Base-by-base conservation (phyloP, 1,140 invertebrate genomes). In the Aethina tumida region DNA sequence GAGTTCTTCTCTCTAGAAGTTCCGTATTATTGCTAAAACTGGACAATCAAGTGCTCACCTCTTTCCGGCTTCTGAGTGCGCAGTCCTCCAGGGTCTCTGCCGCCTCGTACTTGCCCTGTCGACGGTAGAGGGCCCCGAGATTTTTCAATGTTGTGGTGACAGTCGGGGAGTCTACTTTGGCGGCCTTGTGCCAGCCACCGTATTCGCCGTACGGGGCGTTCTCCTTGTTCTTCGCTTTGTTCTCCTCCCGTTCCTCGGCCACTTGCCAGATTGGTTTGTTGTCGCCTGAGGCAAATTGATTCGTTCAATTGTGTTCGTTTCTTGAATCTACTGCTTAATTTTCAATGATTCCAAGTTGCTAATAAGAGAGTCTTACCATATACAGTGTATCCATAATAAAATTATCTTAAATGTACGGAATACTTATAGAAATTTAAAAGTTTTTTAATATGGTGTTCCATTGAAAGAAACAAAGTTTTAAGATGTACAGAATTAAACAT, bases 191-290 rank as follows among this genome's bases (percentile, higher is more conserved):
- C 93, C 93, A 97, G 2, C 89, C 90, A 13, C 92, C 91, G 57
- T 96, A 96, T 56, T 97, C 93, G 5, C 85, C 86, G 52, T 92
- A 93, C 1, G 89, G 86, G 13, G 79, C 81, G 50, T 87, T 88
- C 53, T 94, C 91, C 56, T 87, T 84, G 59, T 89, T 88, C 57
- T 87, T 79, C 50, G 84, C 84, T 64, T 94, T 94, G 60, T 91
- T 91, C 56, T 94, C 89, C 64, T 96, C 94, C 14, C 94, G 71
- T 58, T 98, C 96, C 64, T 99, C 96, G 3, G 96, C 96, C 47
- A 98, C 90, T 75, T 98, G 93, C 96, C 96, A 99, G 59, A 99
- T 98, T 4, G 95, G 92, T 69, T 98, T 98, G 69, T 98, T 99
- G 59, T 97, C 90, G 41, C 81, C 84, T 85, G 65, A 49, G 35